Evolutionary conservation across 2,888 invertebrate species (phyloP).

Genomic region (Sinodicranocentrus sp.): DNA sequence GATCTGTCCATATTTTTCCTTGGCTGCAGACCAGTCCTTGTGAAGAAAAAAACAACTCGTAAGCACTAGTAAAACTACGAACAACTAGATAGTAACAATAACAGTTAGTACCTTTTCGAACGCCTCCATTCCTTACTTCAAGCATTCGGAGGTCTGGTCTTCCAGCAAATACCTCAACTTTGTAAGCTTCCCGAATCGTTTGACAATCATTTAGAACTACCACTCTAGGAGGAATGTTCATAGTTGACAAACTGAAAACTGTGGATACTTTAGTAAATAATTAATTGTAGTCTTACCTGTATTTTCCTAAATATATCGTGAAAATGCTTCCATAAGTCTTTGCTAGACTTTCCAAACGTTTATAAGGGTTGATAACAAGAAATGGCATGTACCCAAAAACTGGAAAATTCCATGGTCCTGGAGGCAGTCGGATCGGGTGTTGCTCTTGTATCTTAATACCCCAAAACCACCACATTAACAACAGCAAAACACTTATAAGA

Average conservation of each 20-base stretch:
- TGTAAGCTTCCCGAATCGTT: conserved; percentile 73
- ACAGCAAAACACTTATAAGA: conserved; percentile 7
- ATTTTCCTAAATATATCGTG: conserved; percentile 73
- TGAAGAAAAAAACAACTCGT: too few relatives aligned
- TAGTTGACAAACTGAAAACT: too few relatives aligned
- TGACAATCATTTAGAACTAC: conserved; percentile 74
- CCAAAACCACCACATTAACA: conserved; percentile 27
- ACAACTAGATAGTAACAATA: too few relatives aligned
- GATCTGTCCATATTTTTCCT: conserved; percentile 74
- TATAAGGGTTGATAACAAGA: conserved; percentile 71
- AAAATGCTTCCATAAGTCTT: conserved; percentile 71
- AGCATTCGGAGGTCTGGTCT: conserved; percentile 76
- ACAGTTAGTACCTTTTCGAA: conserved; percentile 68
- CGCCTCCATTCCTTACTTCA: conserved; percentile 73
- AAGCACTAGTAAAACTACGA: too few relatives aligned
- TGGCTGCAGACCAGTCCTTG: conserved; percentile 76
- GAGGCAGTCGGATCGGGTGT: conserved; percentile 64
- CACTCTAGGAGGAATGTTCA: conserved; percentile 63
- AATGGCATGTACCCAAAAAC: conserved; percentile 76
- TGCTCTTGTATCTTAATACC: conserved; percentile 10
- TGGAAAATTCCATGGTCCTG: conserved; percentile 75
- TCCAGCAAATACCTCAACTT: conserved; percentile 74
- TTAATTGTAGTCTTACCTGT: conserved; percentile 73
- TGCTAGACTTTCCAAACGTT: conserved; percentile 63
- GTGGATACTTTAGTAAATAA: too few relatives aligned